These are phyloP conservation scores for Sciurus vulgaris DNA, from an alignment of 2,797 vertebrate species.

Conservation along the genomic window DNA sequence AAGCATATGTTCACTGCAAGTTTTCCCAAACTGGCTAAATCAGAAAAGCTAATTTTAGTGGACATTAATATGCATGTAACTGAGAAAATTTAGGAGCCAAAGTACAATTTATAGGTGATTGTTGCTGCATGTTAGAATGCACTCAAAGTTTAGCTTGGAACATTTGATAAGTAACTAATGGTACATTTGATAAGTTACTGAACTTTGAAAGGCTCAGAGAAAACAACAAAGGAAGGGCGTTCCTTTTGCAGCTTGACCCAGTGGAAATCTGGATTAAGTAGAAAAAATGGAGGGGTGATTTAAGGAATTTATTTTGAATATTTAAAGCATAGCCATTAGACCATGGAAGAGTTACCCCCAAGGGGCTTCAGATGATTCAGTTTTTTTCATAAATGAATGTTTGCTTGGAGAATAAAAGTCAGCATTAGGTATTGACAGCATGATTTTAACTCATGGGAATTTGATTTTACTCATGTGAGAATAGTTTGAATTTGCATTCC, in stretches of 20 bases:
- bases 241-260: not conserved
- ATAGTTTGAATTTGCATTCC: conserved; percentile 34
- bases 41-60: not conserved
- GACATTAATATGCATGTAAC: not conserved
- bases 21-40: not conserved
- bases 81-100: not conserved
- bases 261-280: not conserved
- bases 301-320: conserved; percentile 17
- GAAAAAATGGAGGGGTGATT: not conserved
- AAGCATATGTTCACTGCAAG: not conserved
- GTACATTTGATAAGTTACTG: not conserved
- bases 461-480: not conserved
- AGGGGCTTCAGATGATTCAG: not conserved
- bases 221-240: not conserved
- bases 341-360: not conserved
- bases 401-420: not conserved
- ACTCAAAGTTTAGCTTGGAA: not conserved
- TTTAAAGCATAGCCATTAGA: conserved; percentile 5
- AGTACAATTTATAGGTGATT: not conserved
- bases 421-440: not conserved
- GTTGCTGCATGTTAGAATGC: not conserved
- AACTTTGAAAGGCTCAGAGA: conserved; percentile 21
- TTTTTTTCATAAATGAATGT: conserved; percentile 13
- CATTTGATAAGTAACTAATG: not conserved
- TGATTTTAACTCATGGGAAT: conserved; percentile 40